Evolutionary conservation across 2,113 vertebrate species (phyloP).

Genomic region (Indicator maculatus): DNA sequence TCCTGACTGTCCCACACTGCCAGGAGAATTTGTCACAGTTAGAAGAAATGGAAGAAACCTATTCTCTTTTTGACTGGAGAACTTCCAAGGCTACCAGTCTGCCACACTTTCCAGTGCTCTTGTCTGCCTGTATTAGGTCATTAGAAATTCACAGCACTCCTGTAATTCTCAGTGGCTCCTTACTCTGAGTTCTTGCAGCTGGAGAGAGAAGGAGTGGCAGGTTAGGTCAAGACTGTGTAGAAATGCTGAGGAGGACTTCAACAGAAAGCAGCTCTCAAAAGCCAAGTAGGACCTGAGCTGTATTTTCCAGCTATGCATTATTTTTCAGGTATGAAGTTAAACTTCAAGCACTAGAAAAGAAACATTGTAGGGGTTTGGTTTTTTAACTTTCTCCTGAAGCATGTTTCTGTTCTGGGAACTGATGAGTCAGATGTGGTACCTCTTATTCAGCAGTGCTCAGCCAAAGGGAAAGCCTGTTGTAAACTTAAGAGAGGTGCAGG

Average conservation of each 20-base stretch:
- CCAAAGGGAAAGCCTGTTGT: not conserved
- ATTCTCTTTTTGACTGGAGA: not conserved
- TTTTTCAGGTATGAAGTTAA: not conserved
- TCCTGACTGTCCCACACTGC: not conserved
- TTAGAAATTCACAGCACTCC: not conserved
- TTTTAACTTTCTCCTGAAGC: not conserved
- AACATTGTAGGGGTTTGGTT: accelerated
- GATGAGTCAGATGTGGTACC: not conserved
- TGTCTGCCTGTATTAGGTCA: not conserved
- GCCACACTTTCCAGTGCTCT: not conserved
- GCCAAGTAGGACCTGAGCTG: not conserved
- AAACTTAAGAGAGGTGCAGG: accelerated
- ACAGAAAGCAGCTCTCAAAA: not conserved
- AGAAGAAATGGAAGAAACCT: not conserved
- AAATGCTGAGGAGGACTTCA: not conserved
- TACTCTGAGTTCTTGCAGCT: not conserved
- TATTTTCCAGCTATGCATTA: too few species aligned
- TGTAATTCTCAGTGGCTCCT: not conserved
- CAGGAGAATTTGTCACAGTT: not conserved
- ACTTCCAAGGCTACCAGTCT: not conserved
- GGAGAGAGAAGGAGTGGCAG: not conserved
- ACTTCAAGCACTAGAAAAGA: not conserved
- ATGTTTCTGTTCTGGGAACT: not conserved
- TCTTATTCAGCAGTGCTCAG: not conserved
- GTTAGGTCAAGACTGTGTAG: not conserved